Base-by-base conservation (phyloP, 2,797 vertebrate genomes). In the Catamblyrhynchus diadema region DNA sequence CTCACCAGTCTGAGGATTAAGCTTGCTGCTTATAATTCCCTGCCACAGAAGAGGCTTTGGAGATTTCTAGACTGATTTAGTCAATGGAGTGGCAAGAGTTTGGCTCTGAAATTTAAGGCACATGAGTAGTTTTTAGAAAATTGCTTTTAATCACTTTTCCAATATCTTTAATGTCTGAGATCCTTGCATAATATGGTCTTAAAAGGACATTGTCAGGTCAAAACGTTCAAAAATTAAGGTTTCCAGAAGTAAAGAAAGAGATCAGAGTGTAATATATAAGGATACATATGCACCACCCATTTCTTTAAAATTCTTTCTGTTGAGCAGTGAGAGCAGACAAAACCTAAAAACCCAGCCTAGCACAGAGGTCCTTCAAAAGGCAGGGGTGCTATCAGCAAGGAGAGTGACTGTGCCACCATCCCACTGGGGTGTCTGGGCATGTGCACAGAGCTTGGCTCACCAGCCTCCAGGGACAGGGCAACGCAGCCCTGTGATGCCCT, bases 71-170 rank as follows among this genome's bases (percentile, higher is more conserved):
- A 86, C 78, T 92, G 84, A 92, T 94, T 95, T 93, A 95, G 64
- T 81, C 86, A 95, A 82, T 45, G 48, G 62, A 73, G 56, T 73
- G 62, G 81, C 66, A 80, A 92, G 66, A 84, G 47, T 92, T 81
- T 93, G 88, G 92, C 91, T 65, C 86, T 86, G 86, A 96, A 86
- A 92, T 93, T 95, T 95, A 95, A 94, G 92, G 88, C 96, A 95
- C 94, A 79, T 94, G 86, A 94, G 94, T 35, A 92, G 88, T 77
- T 96, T 93, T 95, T 92, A 95, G 92, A 94, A 93, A 95, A 90
- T 10, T 88, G 78, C 35, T 88, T 96, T 96, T 72, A 95, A 93
- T 92, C 94, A 90, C 66, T 90, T 90, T 51, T 89, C 64, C 57
- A 77, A 33, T 87, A 93, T 78, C 72, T 94, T 89, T 64, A 82